phyloP scores from a whole-genome alignment of 2,797 vertebrate genomes.

The Myripristis jacobus region DNA sequence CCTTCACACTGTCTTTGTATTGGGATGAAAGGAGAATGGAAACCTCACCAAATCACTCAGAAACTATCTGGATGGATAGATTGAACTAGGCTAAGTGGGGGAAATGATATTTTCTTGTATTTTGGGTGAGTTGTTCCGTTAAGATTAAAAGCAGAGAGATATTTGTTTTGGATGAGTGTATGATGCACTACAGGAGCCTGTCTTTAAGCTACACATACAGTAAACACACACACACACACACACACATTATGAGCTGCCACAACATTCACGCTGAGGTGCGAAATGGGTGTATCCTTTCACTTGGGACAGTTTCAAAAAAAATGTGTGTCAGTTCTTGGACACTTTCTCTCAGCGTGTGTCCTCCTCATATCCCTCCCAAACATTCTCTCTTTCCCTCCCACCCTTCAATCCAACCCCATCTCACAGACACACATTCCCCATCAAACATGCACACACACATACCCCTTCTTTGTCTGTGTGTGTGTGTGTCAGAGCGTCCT shows the following conservation, averaged over 20 bases:
- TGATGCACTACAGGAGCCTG: slow-evolving; percentile 37
- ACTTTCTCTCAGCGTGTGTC: slow-evolving; percentile 40
- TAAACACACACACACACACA: slow-evolving; percentile 10
- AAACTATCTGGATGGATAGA: too few species aligned
- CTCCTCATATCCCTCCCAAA: slow-evolving; percentile 37
- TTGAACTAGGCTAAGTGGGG: too few species aligned
- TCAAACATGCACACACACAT: slow-evolving; percentile 31
- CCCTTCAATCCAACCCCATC: slow-evolving; percentile 61
- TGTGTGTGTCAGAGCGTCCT: slow-evolving; percentile 43
- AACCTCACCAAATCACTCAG: too few species aligned
- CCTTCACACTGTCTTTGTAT: too few species aligned
- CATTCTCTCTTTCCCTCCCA: slow-evolving; percentile 68
- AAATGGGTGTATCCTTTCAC: slow-evolving; percentile 35
- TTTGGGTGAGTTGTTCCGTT: too few species aligned
- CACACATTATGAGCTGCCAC: slow-evolving; percentile 32
- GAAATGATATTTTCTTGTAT: too few species aligned
- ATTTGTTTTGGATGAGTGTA: slow-evolving; percentile 53
- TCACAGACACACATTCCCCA: slow-evolving; percentile 52
- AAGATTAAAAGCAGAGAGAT: slow-evolving; percentile 24
- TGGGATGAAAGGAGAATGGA: too few species aligned
- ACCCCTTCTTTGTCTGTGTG: slow-evolving; percentile 25
- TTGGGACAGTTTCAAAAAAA: slow-evolving; percentile 34
- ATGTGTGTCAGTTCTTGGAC: slow-evolving; percentile 15
- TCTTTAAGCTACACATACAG: slow-evolving; percentile 23
- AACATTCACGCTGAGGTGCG: slow-evolving; percentile 29